Evolutionary conservation across 1,140 invertebrate species (phyloP), one percentile per base, ranked within the genome.

Genomic region (Bombus waltoni): DNA sequence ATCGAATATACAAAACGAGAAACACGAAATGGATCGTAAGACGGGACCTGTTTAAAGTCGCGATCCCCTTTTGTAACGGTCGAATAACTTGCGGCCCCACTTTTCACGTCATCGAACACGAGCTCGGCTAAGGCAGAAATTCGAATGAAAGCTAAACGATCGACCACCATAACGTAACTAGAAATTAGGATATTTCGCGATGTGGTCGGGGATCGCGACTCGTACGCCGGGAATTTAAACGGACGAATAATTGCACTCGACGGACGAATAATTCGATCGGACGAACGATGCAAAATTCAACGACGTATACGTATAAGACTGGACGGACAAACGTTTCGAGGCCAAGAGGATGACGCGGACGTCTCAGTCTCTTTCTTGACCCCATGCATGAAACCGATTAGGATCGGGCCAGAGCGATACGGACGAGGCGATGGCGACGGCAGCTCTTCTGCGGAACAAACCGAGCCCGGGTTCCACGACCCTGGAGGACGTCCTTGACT

Each of bases 401-500:
- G 94, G 94, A 93, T 93, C 93, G 91, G 93, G 92, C 90, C 93
- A 94, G 93, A 93, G 94, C 91, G 93, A 95, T 92, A 92, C 92
- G 91, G 93, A 93, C 90, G 92, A 92, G 91, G 92, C 92, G 89
- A 93, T 93, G 92, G 93, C 92, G 91, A 93, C 94, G 87, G 92
- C 92, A 92, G 94, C 92, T 93, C 91, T 93, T 91, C 91, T 94
- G 87, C 94, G 94, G 92, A 95, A 94, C 91, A 95, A 94, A 92
- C 95, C 94, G 75, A 98, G 97, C 90, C 97, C 97, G 74, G 97
- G 97, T 90, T 97, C 97, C 84, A 98, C 98, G 73, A 98, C 98
- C 71, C 96, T 99, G 93, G 98, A 99, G 96, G 98, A 99, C 96
- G 98, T 99, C 79, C 96, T 99, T 93, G 98, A 98, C 95, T 98